Evolutionary conservation across 2,113 vertebrate genomes (phyloP).

Genomic region (Xiphophorus maculatus): DNA sequence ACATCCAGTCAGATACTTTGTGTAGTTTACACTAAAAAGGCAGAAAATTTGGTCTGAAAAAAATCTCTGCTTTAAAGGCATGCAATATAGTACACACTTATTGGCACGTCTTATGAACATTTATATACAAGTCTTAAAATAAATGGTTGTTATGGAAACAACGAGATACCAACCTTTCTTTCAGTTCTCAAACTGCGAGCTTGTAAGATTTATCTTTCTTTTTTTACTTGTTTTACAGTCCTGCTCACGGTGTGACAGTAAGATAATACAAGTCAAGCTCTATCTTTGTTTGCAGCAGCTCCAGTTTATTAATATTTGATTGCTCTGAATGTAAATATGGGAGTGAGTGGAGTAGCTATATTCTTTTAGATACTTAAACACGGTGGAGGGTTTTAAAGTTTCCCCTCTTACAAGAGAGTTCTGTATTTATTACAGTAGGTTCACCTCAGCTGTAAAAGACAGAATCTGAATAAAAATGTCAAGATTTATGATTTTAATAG

Average conservation of each 20-base stretch:
- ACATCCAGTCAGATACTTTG: slow-evolving; percentile 37
- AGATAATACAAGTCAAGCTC: neutral
- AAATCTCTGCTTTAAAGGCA: slow-evolving; percentile 11
- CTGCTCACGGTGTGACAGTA: neutral
- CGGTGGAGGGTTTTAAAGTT: too few species aligned
- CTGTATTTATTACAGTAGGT: too few species aligned
- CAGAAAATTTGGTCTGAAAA: slow-evolving; percentile 11
- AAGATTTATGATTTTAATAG: too few species aligned
- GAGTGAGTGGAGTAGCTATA: neutral
- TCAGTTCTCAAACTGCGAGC: neutral
- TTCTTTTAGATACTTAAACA: neutral
- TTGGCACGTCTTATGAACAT: neutral
- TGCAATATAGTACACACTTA: neutral
- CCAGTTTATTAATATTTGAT: neutral
- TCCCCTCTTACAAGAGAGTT: too few species aligned
- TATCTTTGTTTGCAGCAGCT: neutral
- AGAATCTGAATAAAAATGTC: too few species aligned
- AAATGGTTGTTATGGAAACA: neutral
- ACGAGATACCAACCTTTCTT: neutral
- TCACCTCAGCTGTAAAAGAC: too few species aligned
- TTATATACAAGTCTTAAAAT: neutral
- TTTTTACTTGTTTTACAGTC: neutral
- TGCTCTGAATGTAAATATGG: neutral
- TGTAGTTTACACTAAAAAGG: slow-evolving; percentile 15
- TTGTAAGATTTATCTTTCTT: neutral